Conservation (phyloP, 35 echinoderm and acorn worm genomes). For the Patiria miniata region DNA sequence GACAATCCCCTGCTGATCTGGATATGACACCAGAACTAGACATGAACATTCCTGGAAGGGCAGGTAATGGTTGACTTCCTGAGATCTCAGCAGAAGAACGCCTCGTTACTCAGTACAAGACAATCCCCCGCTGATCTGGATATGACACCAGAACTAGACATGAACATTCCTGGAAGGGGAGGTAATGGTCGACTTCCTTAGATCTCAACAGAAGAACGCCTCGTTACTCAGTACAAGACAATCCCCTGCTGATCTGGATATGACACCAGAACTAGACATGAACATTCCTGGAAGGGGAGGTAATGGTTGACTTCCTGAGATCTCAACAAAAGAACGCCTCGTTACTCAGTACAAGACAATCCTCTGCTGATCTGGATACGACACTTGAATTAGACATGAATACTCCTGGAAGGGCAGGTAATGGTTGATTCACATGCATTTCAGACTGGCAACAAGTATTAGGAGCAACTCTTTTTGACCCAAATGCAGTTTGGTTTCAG, state of each 20-base stretch:
- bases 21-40: constrained; percentile 6
- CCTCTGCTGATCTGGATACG: neutral
- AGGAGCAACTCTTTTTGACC: no score
- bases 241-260: neutral
- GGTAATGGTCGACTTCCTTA: no score
- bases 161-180: neutral
- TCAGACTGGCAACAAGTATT: no score
- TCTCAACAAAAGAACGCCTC: no score
- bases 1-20: neutral
- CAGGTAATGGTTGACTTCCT: constrained; percentile 36
- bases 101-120: neutral
- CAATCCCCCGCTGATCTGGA: neutral
- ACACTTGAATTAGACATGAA: constrained; percentile 6
- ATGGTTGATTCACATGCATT: no score
- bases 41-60: neutral
- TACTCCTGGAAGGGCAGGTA: neutral
- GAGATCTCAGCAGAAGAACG: constrained; percentile 42
- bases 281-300: neutral
- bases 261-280: constrained; percentile 13
- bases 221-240: neutral
- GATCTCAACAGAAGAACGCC: no score
- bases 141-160: neutral
- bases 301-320: no score
- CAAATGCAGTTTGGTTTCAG: no score
- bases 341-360: neutral